Conservation (phyloP, 2,888 invertebrate species). For the Amblyteles armatorius region DNA sequence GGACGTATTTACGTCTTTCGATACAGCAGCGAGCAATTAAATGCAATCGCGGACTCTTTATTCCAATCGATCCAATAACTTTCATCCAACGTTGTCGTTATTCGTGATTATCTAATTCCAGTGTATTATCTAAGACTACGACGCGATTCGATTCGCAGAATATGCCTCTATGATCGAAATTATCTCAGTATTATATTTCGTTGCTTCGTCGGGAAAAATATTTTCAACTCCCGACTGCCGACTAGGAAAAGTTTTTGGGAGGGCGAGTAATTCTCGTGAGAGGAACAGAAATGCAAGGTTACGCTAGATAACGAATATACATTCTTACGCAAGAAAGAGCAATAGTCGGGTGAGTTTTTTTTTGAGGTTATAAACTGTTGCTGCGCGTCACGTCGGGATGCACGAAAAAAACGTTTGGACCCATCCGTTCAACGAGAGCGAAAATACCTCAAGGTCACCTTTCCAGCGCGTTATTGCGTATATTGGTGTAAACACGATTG, state of each 20-base stretch:
- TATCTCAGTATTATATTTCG: neutral
- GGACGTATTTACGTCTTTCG: slow-evolving; percentile 39
- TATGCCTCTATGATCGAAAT: slow-evolving; percentile 1
- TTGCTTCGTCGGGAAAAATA: neutral
- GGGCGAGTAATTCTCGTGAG: slow-evolving; percentile 4
- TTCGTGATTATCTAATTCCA: slow-evolving; percentile 2
- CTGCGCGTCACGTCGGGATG: slow-evolving; percentile 18
- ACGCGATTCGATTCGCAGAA: neutral
- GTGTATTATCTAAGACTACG: neutral
- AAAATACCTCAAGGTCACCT: slow-evolving; percentile 37
- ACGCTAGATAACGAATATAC: neutral
- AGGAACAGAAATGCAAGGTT: neutral
- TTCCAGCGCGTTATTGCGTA: slow-evolving; percentile 41
- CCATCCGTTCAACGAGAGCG: slow-evolving; percentile 22
- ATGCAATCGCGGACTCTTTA: slow-evolving; percentile 24
- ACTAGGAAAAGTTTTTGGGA: neutral
- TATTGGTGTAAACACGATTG: neutral
- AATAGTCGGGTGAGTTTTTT: neutral
- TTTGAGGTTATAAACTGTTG: neutral
- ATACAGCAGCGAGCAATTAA: slow-evolving; percentile 42
- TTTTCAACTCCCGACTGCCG: too few relatives aligned
- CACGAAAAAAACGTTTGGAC: slow-evolving; percentile 60
- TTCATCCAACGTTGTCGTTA: neutral
- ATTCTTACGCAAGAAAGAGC: neutral
- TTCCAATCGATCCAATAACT: slow-evolving; percentile 4